Conservation (phyloP, 2,797 vertebrate genomes). For the Onychomys leucogaster region DNA sequence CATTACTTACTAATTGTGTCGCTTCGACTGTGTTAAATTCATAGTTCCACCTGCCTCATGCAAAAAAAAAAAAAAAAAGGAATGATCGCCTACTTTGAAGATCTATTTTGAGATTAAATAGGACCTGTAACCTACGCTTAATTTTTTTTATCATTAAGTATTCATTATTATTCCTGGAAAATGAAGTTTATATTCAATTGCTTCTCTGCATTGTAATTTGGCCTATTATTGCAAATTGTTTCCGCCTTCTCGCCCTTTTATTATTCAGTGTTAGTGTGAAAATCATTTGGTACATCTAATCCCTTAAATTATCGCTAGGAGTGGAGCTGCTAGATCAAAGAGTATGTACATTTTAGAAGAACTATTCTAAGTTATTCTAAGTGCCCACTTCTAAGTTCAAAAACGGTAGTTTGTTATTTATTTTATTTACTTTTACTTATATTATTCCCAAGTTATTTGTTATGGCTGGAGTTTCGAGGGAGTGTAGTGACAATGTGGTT, state of each 20-base stretch:
- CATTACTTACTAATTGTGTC: background rate
- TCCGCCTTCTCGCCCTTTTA: background rate
- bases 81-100: background rate
- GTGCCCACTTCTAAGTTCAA: constrained; percentile 14
- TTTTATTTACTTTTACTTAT: constrained; percentile 43
- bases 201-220: constrained; percentile 24
- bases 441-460: constrained; percentile 8
- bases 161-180: background rate
- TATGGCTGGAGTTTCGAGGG: background rate
- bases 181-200: constrained; percentile 2
- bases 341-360: background rate
- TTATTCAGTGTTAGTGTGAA: constrained; percentile 11
- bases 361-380: constrained; percentile 56
- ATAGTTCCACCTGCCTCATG: background rate
- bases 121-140: background rate
- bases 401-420: background rate
- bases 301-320: background rate
- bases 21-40: background rate
- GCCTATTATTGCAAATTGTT: background rate
- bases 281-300: background rate
- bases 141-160: background rate
- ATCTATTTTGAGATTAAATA: constrained; percentile 1
- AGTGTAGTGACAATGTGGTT: background rate
- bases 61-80: constrained; percentile 11
- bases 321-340: background rate